Evolutionary conservation across 2,113 vertebrate species (phyloP), one percentile per base, ranked within the genome.

Genomic region (Hystrix brachyura): DNA sequence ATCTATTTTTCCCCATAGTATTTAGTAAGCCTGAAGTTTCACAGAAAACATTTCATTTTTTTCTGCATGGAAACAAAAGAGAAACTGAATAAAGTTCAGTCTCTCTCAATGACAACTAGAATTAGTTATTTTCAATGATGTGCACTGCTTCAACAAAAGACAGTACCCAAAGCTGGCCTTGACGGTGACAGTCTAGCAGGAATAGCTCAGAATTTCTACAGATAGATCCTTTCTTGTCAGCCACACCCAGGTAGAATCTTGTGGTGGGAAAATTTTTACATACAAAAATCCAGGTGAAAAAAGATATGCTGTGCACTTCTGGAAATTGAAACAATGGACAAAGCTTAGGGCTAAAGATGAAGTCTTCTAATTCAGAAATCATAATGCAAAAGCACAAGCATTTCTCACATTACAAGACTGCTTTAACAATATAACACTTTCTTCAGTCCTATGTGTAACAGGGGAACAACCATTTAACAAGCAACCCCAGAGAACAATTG

Each of bases 401-500:
- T 65, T 85, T 34, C 12, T 90, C 48, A 48, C 7, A 27, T 69
- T 27, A 57, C 27, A 14, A 64, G 72, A 95, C 21, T 88, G n/a
- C 78, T 92, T 92, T 94, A 97, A 93, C 69, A 88, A 78, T 97
- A 83, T 53, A 93, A 93, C 48, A 90, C 74, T 97, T 98, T 94
- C 64, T 83, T 51, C 34, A 91, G 27, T 14, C 29, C 11, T 59
- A 83, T 27, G 94, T 82, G 87, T 93, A 87, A 97, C 71, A 67
- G 43, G 51, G 84, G 55, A 90, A 92, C 79, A 93, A 95, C 64
- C 79, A 97, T 92, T 0, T 0, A 74, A 86, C 86, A 98, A 97
- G 84, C 57, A 97, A 72, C 94, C 96, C 94, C 97, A 97, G 79
- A 89, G 94, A 98, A 96, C 74, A 95, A 97, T 79, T 95, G 43